These are phyloP conservation scores for Drosophila saltans DNA, from an alignment of 1,140 invertebrate species.

Conservation along the genomic window DNA sequence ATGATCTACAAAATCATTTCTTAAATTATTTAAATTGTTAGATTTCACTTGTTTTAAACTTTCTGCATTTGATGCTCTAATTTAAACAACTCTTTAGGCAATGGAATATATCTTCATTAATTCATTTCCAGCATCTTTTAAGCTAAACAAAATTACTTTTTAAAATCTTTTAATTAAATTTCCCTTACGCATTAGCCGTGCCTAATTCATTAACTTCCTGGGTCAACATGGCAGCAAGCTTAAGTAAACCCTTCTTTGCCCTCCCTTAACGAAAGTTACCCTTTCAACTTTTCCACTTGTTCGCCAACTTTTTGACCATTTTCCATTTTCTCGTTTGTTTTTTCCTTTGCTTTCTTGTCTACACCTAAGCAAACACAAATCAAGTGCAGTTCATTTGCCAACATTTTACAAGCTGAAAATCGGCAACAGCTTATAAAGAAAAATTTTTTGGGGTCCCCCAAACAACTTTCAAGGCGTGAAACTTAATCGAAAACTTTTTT, in stretches of 20 bases:
- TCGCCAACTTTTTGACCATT: slow-evolving; percentile 31
- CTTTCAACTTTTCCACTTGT: neutral
- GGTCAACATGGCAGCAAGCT: slow-evolving; percentile 16
- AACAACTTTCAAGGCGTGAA: slow-evolving; percentile 44
- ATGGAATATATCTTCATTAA: neutral
- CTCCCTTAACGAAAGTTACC: neutral
- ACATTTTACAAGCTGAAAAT: slow-evolving; percentile 61
- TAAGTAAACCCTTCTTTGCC: neutral
- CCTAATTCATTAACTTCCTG: slow-evolving; percentile 39
- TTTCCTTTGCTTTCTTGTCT: slow-evolving; percentile 3
- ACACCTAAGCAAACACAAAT: slow-evolving; percentile 55
- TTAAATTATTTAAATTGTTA: too few species aligned
- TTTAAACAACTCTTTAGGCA: neutral
- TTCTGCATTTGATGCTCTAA: neutral
- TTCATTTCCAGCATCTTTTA: neutral
- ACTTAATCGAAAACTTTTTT: slow-evolving; percentile 79
- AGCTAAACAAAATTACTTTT: slow-evolving; percentile 9
- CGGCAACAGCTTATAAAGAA: slow-evolving; percentile 60
- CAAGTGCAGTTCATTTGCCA: slow-evolving; percentile 70
- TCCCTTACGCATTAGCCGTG: slow-evolving; percentile 29
- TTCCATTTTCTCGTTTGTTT: slow-evolving; percentile 27
- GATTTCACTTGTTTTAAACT: too few species aligned
- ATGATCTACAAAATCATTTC: too few species aligned
- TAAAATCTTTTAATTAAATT: slow-evolving; percentile 46
- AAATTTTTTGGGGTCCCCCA: slow-evolving; percentile 39